Conservation (phyloP, 2,113 vertebrate genomes). For the Aegotheles bennettii region DNA sequence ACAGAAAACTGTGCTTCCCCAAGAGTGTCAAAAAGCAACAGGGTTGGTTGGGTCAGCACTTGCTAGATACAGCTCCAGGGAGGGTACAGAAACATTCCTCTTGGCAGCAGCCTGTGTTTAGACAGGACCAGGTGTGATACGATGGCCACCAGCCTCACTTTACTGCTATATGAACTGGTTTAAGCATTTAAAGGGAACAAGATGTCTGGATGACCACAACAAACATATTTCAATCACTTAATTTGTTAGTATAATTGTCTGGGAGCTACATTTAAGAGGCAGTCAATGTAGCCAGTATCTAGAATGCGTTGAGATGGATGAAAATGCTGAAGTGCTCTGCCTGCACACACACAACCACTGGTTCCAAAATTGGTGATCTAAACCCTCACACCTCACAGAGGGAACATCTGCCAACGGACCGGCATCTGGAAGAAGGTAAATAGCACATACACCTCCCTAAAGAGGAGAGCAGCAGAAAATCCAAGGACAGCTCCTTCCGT, state of each 20-base stretch:
- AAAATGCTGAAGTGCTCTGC: neutral
- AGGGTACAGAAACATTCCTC: neutral
- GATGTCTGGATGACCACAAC: neutral
- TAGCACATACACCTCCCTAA: neutral
- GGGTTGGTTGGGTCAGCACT: neutral
- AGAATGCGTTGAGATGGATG: neutral
- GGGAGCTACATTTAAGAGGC: neutral
- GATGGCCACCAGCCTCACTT: neutral
- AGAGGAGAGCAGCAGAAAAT: neutral
- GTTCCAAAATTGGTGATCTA: neutral
- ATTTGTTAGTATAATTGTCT: neutral
- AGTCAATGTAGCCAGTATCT: neutral
- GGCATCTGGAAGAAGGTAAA: neutral
- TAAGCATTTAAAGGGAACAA: neutral
- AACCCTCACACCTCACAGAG: neutral
- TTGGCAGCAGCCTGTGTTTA: neutral
- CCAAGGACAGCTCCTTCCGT: neutral
- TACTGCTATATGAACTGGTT: neutral
- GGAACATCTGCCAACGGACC: neutral
- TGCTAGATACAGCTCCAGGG: neutral
- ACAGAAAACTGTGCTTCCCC: neutral
- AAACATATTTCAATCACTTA: neutral
- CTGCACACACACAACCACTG: neutral
- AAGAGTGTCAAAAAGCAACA: neutral
- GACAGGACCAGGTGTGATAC: neutral